Percentiles rank a stretch among this genome's conserved stretches.
phyloP scores from a whole-genome alignment of 2,888 invertebrate species.

The Hesperia comma region DNA sequence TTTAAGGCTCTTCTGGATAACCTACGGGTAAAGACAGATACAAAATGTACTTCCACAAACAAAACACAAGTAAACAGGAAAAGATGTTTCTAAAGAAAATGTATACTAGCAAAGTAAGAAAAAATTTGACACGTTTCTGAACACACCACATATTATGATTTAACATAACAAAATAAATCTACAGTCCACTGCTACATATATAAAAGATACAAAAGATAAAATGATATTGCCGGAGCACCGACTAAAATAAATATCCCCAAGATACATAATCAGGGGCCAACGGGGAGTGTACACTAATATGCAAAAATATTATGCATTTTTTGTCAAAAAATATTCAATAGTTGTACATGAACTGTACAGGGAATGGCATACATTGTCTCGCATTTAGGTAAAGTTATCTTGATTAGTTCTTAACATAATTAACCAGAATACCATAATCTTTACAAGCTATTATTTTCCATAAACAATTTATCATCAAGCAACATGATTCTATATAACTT shows the following conservation, averaged over 20 bases:
- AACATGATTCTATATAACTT: constrained; percentile 2
- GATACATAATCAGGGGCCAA: constrained; percentile 5
- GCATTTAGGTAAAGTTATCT: not conserved
- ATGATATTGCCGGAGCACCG: not conserved
- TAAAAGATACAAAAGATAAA: constrained; percentile 15
- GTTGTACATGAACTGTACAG: not conserved
- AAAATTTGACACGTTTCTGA: not conserved
- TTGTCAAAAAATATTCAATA: not conserved
- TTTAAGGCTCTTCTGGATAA: constrained; percentile 28
- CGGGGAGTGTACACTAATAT: constrained; percentile 18
- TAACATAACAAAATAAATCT: constrained; percentile 18
- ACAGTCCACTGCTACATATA: constrained; percentile 19
- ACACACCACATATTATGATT: not conserved
- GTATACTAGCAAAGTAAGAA: not conserved
- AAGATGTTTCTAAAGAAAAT: constrained; percentile 5
- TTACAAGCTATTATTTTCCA: not conserved
- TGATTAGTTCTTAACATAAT: not conserved
- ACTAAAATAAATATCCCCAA: constrained; percentile 37
- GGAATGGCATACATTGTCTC: not conserved
- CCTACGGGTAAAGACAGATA: constrained; percentile 26
- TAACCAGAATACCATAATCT: not conserved
- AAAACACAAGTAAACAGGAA: constrained; percentile 14
- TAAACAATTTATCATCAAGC: constrained; percentile 4
- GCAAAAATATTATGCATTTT: constrained; percentile 6
- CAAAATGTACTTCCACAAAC: constrained; percentile 25